Conservation (phyloP, 2,113 vertebrate species). For the Strix aluco region DNA sequence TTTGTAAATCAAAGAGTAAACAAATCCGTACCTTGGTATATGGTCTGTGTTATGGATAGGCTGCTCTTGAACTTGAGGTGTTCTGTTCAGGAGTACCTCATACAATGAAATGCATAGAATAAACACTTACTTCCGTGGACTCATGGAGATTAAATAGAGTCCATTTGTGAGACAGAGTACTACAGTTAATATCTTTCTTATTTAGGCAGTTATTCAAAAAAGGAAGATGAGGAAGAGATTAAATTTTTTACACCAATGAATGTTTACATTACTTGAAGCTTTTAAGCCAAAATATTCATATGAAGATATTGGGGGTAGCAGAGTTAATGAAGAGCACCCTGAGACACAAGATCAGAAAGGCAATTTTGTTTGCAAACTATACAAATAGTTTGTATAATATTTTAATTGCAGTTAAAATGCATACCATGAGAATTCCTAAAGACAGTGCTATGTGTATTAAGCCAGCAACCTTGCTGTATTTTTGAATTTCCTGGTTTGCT, state of each 20-base stretch:
- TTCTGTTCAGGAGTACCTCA: background rate
- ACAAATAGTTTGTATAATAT: background rate
- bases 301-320: background rate
- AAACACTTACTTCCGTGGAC: background rate
- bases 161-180: background rate
- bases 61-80: background rate
- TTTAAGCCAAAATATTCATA: background rate
- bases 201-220: background rate
- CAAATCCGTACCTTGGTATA: background rate
- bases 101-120: background rate
- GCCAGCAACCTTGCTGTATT: background rate
- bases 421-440: background rate
- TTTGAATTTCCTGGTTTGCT: background rate
- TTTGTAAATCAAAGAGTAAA: slow-evolving; percentile 53
- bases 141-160: background rate
- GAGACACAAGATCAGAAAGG: background rate
- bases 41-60: background rate
- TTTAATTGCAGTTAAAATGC: slow-evolving; percentile 11
- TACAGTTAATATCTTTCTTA: background rate
- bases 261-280: background rate
- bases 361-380: background rate
- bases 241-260: background rate
- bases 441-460: background rate
- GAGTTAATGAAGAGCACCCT: background rate
- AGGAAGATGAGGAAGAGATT: background rate